These are phyloP conservation scores for Decapterus maruadsi DNA, from an alignment of 2,797 vertebrate genomes.

Conservation along the genomic window DNA sequence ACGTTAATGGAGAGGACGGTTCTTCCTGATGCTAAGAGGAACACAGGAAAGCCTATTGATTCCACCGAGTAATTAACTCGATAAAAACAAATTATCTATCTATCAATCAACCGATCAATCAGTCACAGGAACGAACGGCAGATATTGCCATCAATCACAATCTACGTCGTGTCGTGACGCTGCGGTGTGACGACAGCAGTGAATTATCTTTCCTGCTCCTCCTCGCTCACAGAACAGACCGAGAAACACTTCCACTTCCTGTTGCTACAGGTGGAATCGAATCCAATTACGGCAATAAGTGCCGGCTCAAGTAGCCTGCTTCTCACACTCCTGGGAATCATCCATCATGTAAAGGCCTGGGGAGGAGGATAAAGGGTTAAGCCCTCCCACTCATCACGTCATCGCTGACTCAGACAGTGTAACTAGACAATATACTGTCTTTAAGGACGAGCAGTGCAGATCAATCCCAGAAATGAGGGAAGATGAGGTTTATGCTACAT, in stretches of 20 bases:
- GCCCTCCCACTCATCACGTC: constrained; percentile 13
- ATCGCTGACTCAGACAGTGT: constrained; percentile 29
- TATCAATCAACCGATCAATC: constrained; percentile 2
- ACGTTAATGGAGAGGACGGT: constrained; percentile 25
- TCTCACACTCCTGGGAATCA: constrained; percentile 50
- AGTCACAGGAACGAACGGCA: background rate
- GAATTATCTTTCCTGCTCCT: constrained; percentile 36
- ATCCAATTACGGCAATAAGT: constrained; percentile 77
- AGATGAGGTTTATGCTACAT: constrained; percentile 1
- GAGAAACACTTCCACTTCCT: constrained; percentile 30
- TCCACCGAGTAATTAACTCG: constrained; percentile 23
- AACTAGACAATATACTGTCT: background rate
- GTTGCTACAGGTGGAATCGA: constrained; percentile 70
- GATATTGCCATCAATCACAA: constrained; percentile 20
- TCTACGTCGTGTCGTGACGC: background rate
- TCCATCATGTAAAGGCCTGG: constrained; percentile 45
- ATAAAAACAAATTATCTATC: constrained; percentile 35
- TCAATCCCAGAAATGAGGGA: background rate
- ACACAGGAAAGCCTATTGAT: constrained; percentile 24
- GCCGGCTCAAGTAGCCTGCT: constrained; percentile 74
- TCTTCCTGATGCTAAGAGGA: constrained; percentile 20
- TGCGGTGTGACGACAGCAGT: background rate
- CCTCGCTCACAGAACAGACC: constrained; percentile 20
- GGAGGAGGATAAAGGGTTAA: constrained; percentile 56
- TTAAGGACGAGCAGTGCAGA: constrained; percentile 17